A percentile compares a stretch with the other conserved stretches of the same genome.
These are phyloP conservation scores for Aphidius ervi DNA, from an alignment of 1,140 invertebrate genomes.

Conservation along the genomic window DNA sequence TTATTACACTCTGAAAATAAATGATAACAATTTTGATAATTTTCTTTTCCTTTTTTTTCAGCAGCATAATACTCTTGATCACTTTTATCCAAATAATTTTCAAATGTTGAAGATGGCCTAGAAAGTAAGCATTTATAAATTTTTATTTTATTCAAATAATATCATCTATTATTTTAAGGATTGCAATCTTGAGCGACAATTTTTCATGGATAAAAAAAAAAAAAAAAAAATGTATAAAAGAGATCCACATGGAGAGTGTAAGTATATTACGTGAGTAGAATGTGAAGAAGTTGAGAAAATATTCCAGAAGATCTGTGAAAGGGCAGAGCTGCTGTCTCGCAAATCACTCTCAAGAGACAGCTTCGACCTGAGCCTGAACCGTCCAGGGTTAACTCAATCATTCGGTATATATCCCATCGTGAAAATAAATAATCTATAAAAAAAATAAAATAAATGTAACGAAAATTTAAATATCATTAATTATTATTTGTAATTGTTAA, in stretches of 20 bases:
- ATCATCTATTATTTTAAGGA: too few relatives aligned
- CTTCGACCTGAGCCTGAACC: constrained; percentile 56
- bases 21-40: constrained; percentile 54
- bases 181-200: too few relatives aligned
- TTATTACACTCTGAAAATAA: constrained; percentile 64
- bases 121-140: constrained; percentile 24
- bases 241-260: too few relatives aligned
- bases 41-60: constrained; percentile 58
- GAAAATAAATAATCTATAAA: constrained; percentile 40
- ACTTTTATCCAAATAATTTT: constrained; percentile 52
- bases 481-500: background rate
- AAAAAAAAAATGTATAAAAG: too few relatives aligned
- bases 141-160: constrained; percentile 6
- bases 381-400: constrained; percentile 56
- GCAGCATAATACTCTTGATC: constrained; percentile 71
- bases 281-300: constrained; percentile 65
- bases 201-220: too few relatives aligned
- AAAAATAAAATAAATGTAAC: constrained; percentile 3
- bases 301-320: constrained; percentile 63
- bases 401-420: constrained; percentile 62
- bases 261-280: constrained; percentile 59
- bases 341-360: constrained; percentile 70
- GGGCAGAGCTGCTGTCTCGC: constrained; percentile 66
- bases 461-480: background rate
- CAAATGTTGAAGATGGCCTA: constrained; percentile 63